Conservation (phyloP, 2,113 vertebrate species). For the Herpetotheres cachinnans region DNA sequence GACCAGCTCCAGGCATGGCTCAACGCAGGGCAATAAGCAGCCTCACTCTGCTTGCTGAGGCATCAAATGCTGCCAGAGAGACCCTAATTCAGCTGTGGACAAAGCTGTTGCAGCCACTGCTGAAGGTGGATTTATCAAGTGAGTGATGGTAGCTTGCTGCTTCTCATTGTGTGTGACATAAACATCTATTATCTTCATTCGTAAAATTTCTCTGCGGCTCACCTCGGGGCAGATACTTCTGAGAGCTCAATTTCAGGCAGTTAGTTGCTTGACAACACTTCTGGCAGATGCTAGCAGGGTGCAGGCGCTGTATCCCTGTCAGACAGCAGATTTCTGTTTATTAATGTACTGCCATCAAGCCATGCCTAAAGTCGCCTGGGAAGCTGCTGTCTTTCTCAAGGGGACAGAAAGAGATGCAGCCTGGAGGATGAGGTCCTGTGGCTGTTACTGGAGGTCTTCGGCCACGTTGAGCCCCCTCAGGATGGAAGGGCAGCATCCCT, state of each 20-base stretch:
- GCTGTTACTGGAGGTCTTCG: neutral
- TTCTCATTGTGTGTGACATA: slow-evolving; percentile 14
- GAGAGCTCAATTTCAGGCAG: slow-evolving; percentile 57
- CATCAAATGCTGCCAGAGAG: neutral
- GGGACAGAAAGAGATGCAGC: neutral
- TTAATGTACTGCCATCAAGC: neutral
- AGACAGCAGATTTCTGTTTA: neutral
- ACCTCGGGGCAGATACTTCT: slow-evolving; percentile 54
- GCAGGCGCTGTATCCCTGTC: neutral
- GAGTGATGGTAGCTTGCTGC: neutral
- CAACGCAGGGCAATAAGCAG: neutral
- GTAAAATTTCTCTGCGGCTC: slow-evolving; percentile 42
- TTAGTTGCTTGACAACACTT: slow-evolving; percentile 47
- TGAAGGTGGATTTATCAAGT: neutral
- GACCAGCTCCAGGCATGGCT: neutral
- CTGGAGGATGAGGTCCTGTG: neutral
- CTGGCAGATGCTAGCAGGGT: slow-evolving; percentile 16
- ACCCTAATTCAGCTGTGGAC: neutral
- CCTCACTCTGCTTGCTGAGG: neutral
- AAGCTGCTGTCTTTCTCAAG: neutral
- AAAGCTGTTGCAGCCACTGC: neutral
- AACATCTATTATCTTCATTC: slow-evolving; percentile 66
- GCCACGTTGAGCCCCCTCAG: accelerated
- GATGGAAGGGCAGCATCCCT: neutral
- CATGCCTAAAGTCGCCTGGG: neutral